These are phyloP conservation scores for Branchellion lobata DNA, from an alignment of 2,888 invertebrate genomes.

Conservation along the genomic window DNA sequence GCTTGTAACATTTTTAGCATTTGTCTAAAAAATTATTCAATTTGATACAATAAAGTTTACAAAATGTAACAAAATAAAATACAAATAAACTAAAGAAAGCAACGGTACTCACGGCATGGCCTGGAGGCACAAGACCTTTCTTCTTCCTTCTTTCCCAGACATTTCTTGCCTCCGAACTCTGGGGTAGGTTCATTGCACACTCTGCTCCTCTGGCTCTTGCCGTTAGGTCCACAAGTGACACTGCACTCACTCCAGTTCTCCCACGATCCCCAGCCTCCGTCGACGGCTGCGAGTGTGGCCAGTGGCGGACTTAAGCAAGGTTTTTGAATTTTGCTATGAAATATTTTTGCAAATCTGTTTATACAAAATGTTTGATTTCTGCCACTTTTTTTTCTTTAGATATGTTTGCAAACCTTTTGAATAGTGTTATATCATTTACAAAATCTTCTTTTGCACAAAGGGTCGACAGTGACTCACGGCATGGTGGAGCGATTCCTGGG, in stretches of 20 bases:
- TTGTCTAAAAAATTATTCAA: too few species aligned
- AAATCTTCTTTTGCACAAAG: not conserved
- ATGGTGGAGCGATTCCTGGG: conserved; percentile 43
- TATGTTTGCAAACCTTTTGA: too few species aligned
- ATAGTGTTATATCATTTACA: too few species aligned
- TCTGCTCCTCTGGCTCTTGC: conserved; percentile 55
- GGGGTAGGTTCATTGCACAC: conserved; percentile 59
- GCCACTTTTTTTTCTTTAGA: too few species aligned
- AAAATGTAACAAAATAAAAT: too few species aligned
- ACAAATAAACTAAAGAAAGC: too few species aligned
- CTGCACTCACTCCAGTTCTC: conserved; percentile 45
- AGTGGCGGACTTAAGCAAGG: too few species aligned
- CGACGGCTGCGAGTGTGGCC: conserved; percentile 33
- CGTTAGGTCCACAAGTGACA: conserved; percentile 51
- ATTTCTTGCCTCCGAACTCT: conserved; percentile 57
- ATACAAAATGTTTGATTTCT: too few species aligned
- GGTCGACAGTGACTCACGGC: conserved; percentile 13
- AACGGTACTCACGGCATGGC: conserved; percentile 53
- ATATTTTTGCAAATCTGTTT: too few species aligned
- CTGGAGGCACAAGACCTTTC: conserved; percentile 54
- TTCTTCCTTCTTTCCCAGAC: conserved; percentile 56
- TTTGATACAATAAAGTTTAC: too few species aligned
- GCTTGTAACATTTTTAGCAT: too few species aligned
- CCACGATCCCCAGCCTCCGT: conserved; percentile 49
- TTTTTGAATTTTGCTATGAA: too few species aligned